These are phyloP conservation scores for Emydura subglobosa DNA, from an alignment of 2,113 vertebrate species.

Conservation along the genomic window DNA sequence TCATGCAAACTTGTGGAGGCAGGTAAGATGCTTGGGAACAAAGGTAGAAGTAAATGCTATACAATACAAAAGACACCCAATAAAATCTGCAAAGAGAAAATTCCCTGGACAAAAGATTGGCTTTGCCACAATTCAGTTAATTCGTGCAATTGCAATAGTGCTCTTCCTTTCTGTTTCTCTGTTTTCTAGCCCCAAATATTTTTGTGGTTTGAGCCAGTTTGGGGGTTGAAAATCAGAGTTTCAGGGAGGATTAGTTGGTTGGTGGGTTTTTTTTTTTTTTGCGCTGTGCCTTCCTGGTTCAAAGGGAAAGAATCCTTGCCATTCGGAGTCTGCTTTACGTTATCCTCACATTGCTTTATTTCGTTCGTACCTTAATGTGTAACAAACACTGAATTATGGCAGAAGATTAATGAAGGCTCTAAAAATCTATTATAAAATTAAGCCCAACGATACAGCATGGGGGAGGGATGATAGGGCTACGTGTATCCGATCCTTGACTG, in stretches of 20 bases:
- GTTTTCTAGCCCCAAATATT: background rate
- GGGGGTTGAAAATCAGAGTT: constrained; percentile 27
- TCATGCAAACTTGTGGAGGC: background rate
- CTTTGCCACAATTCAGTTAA: background rate
- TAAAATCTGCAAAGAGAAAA: background rate
- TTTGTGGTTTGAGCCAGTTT: background rate
- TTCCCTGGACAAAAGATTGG: background rate
- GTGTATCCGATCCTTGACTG: background rate
- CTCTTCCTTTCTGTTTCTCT: background rate
- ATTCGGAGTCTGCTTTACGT: background rate
- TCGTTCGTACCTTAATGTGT: rapidly evolving
- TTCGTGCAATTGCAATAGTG: background rate
- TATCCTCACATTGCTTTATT: background rate
- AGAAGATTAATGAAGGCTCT: background rate
- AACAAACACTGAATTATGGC: background rate
- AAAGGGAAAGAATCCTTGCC: background rate
- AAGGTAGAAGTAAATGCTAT: too few species aligned
- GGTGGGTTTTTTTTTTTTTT: background rate
- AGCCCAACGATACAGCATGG: background rate
- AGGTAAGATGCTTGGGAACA: background rate
- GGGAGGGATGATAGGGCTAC: background rate
- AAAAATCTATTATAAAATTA: background rate
- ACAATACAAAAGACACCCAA: background rate
- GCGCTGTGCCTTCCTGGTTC: background rate
- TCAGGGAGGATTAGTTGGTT: background rate